Evolutionary conservation across 2,797 vertebrate species (phyloP), one percentile per base, ranked within the genome.

Genomic region (Gadopsis bispinosus): DNA sequence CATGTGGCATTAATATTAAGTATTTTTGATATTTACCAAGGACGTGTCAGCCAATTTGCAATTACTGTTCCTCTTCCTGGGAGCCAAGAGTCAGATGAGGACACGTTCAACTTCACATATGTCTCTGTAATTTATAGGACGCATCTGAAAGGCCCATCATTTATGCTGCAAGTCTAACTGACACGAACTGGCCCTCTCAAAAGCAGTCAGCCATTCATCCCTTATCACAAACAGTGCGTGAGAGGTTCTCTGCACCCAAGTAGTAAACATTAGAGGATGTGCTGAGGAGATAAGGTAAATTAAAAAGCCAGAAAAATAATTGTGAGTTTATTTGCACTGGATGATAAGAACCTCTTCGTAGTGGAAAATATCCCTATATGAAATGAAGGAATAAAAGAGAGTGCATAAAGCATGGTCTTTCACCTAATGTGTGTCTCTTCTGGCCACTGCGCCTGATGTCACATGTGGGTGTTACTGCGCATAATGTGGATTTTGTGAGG

Each of bases 181-280:
- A 75, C 54, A 72, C 51, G 47, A 83, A 71, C 61, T 59, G 59
- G 35, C 41, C 16, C 45, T 39, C 17, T 63, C 4, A 67, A 69
- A 82, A 53, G 55, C 55, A 20, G 55, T 26, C 31, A 63, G 51
- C 50, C 22, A 35, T 68, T 80, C 29, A 71, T 53, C 54, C 29
- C 45, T 85, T 72, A 86, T 77, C 63, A 69, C 73, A 53, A 26
- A 47, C 43, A n/a, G 61, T 9, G 26, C 5, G 48, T 50, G 70
- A 74, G 67, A 29, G 56, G 22, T 63, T 70, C 20, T 74, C 50
- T 12, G 41, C 39, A 33, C 10, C 19, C 12, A 17, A 62, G 56
- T 3, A 61, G 53, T 71, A 82, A 76, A 83, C 63, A 81, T 66
- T 59, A 48, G 63, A 70, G 64, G 69, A 65, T 62, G 48, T 59